Evolutionary conservation across 2,888 invertebrate species (phyloP), one percentile per base, ranked within the genome.

Genomic region (Troilus luridus): DNA sequence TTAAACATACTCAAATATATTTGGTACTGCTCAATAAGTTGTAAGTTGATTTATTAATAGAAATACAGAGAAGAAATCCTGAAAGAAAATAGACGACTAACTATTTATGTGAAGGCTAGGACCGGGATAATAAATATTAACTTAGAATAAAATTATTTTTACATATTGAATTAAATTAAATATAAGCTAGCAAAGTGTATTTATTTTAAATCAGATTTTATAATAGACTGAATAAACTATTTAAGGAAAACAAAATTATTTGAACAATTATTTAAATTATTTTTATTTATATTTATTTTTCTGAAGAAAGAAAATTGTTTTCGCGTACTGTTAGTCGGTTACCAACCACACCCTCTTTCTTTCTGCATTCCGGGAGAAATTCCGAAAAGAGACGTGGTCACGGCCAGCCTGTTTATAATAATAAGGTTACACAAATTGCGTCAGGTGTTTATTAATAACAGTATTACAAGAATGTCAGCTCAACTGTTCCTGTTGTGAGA

Each of bases 341-440:
- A 27, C 6, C 17, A 24, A 11, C 17, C 27, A 5, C 14, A 17
- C 27, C 27, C 6, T 14, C 12, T 67, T 24, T 24, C 12, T 14
- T 24, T 67, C 19, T 17, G 41, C 72, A 77, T 77, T 77, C 72
- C 72, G 8, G 17, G 41, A 1, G 41, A 77, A 77, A 77, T 77
- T 77, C 72, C 72, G 0, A 77, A 77, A 77, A 77, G 72, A 77
- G 72, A 77, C 72, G 19, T 77, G 72, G 6, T 41, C 72, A 77
- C 17, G 72, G 72, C 21, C 27, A 77, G 72, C 72, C 41, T 77
- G 72, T 77, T 7, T 41, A 5, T 77, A 77, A 77, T 77, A 77
- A 77, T 77, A 77, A 41, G 41, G 72, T 77, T 77, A 77, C 72
- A 17, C 24, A 19, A 14, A 41, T 77, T 77, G 72, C 72, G 72